phyloP scores from a whole-genome alignment of 2,888 invertebrate species.

The Tachystola acroxantha region DNA sequence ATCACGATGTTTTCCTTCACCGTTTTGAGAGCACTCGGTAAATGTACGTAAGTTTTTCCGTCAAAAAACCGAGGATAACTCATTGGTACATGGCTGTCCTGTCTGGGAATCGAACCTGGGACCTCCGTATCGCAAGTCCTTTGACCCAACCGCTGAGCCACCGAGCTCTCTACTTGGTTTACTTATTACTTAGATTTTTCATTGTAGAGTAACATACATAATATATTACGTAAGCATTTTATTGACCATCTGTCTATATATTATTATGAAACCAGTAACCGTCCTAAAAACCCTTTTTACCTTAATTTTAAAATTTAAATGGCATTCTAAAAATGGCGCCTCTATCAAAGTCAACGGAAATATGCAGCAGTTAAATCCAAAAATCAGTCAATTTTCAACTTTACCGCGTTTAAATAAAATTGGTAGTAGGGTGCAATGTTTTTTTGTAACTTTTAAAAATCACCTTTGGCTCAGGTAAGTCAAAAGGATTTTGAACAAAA shows the following conservation, averaged over 20 bases:
- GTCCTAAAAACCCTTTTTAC: constrained; percentile 23
- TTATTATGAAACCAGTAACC: neutral
- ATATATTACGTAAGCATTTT: no score
- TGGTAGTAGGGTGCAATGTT: constrained; percentile 7
- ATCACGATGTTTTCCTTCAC: no score
- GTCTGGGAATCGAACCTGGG: no score
- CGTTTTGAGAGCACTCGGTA: no score
- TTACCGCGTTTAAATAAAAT: constrained; percentile 19
- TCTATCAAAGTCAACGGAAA: constrained; percentile 22
- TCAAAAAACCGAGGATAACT: no score
- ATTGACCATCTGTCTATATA: neutral
- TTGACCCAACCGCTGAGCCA: no score
- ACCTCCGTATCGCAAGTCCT: no score
- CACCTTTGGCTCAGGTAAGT: constrained; percentile 54
- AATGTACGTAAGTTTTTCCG: no score
- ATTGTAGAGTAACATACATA: no score
- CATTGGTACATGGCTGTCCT: no score
- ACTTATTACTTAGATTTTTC: no score
- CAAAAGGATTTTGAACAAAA: constrained; percentile 48
- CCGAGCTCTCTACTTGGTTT: no score
- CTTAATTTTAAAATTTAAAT: constrained; percentile 19
- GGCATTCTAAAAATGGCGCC: constrained; percentile 33
- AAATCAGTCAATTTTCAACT: constrained; percentile 31
- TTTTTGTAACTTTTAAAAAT: constrained; percentile 16
- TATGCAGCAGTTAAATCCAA: constrained; percentile 19